Percentiles rank a stretch among this genome's conserved stretches.
Evolutionary conservation across 2,113 vertebrate genomes (phyloP).

Genomic region (Tragelaphus buxtoni): DNA sequence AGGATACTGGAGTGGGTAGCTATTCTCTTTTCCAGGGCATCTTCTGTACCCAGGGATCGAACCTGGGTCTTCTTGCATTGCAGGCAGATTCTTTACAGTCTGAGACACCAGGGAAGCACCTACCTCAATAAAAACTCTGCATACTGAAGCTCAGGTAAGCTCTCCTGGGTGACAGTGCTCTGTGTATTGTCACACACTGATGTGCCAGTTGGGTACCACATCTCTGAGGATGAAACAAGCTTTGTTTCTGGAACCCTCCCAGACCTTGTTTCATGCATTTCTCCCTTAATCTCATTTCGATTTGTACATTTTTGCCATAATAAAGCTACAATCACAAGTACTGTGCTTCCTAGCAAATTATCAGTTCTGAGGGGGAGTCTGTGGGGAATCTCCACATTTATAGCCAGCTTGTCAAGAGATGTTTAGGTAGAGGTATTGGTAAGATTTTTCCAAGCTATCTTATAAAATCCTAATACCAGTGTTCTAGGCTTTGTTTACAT

Average conservation of each 20-base stretch:
- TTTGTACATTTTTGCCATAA: background rate
- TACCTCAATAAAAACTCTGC: background rate
- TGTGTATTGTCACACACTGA: background rate
- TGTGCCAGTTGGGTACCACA: accelerated
- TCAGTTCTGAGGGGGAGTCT: background rate
- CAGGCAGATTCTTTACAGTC: background rate
- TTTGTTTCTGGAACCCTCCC: background rate
- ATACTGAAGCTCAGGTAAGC: background rate
- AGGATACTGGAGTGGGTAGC: background rate
- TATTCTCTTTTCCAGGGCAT: background rate
- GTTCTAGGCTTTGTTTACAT: background rate
- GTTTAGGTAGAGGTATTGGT: background rate
- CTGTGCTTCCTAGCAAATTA: background rate
- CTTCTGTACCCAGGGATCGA: accelerated
- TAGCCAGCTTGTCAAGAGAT: background rate
- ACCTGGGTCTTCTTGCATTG: background rate
- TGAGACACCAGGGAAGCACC: background rate
- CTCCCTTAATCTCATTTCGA: background rate
- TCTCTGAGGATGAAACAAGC: background rate
- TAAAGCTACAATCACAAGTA: background rate
- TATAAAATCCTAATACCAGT: background rate
- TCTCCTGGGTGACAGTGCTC: background rate
- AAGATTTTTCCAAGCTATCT: background rate
- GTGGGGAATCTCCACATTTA: background rate
- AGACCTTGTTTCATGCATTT: background rate